Evolutionary conservation across 1,140 invertebrate species (phyloP).

Genomic region (Bemisia tabaci): DNA sequence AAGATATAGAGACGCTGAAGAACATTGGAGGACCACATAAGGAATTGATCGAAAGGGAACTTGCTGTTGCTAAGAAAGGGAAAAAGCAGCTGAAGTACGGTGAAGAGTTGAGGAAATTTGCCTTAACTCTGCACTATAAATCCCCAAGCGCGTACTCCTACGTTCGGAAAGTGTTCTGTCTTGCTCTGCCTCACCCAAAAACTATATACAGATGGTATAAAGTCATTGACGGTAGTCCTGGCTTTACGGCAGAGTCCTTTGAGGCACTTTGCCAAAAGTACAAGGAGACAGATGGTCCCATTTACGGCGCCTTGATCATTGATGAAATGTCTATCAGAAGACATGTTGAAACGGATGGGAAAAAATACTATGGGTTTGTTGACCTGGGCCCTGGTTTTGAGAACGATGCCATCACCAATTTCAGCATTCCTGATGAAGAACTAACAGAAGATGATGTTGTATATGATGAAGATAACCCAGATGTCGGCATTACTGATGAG

Average conservation of each 20-base stretch:
- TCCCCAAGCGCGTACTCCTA: conserved; percentile 5
- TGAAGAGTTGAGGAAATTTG: conserved; percentile 18
- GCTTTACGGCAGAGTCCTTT: conserved; percentile 6
- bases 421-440: conserved; percentile 21
- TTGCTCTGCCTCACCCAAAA: background rate
- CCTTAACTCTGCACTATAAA: conserved; percentile 7
- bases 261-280: background rate
- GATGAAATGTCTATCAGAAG: conserved; percentile 23
- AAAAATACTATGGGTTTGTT: conserved; percentile 16
- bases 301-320: conserved; percentile 13
- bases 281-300: background rate
- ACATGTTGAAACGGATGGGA: conserved; percentile 20
- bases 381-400: conserved; percentile 16
- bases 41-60: background rate
- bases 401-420: conserved; percentile 13
- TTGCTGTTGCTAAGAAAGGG: background rate
- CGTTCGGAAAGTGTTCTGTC: conserved; percentile 2
- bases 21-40: background rate
- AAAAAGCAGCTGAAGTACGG: conserved; percentile 17
- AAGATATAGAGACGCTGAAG: too few species aligned
- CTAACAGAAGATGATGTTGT: conserved; percentile 15
- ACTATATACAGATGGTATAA: conserved; percentile 4
- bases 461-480: conserved; percentile 14
- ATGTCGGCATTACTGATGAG: background rate
- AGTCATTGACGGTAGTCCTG: conserved; percentile 3